A percentile compares a stretch with the other conserved stretches of the same genome.
Evolutionary conservation across 1,140 invertebrate species (phyloP).

Genomic region (Patella vulgata): DNA sequence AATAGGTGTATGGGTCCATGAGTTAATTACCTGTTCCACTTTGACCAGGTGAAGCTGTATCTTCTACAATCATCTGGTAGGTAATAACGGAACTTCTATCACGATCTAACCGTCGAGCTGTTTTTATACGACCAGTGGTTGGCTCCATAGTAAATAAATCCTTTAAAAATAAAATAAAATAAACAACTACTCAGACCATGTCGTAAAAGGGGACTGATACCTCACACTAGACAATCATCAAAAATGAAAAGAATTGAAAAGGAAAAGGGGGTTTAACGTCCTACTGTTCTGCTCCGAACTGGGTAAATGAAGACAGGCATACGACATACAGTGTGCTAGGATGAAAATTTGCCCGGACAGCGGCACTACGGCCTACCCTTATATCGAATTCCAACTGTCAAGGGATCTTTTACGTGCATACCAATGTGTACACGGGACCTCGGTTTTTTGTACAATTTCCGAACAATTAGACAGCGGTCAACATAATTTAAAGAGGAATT

Average conservation of each 20-base stretch:
- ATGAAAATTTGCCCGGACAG: too few species aligned
- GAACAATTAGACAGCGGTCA: too few species aligned
- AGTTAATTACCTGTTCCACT: constrained; percentile 77
- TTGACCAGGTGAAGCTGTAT: constrained; percentile 80
- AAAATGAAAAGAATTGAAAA: not conserved
- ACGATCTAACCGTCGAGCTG: constrained; percentile 75
- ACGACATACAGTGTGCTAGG: too few species aligned
- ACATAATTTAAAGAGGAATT: too few species aligned
- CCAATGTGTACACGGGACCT: too few species aligned
- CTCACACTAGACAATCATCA: not conserved
- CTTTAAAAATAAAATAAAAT: constrained; percentile 33
- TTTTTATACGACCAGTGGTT: constrained; percentile 78
- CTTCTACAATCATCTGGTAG: constrained; percentile 82
- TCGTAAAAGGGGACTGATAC: not conserved
- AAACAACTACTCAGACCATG: not conserved
- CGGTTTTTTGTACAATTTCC: constrained; percentile 7
- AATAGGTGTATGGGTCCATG: too few species aligned
- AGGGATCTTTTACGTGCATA: too few species aligned
- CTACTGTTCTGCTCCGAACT: too few species aligned
- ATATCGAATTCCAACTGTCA: too few species aligned
- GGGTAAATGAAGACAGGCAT: too few species aligned
- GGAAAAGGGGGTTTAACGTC: too few species aligned
- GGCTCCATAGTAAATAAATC: constrained; percentile 63
- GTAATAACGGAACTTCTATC: constrained; percentile 79
- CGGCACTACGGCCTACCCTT: too few species aligned